Base-by-base conservation (phyloP, 2,113 vertebrate species). In the Pholis gunnellus region DNA sequence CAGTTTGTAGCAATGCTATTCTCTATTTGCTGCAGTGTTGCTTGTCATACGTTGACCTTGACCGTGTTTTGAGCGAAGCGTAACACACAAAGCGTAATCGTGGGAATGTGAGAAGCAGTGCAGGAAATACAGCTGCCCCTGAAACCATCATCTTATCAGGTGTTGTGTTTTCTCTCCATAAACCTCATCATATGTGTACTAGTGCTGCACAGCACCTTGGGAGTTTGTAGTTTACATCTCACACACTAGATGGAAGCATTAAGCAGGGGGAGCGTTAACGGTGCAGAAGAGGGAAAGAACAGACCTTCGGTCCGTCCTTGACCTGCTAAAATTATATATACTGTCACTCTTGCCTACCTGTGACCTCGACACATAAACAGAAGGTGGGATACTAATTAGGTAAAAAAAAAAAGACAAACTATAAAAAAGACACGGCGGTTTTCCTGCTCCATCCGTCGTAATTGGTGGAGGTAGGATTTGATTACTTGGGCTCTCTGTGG, bases 31-130 rank as follows among this genome's bases (percentile, higher is more conserved):
- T 78, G 71, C 88, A 75, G 7, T 66, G 57, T 72, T 71, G 85
- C 72, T 79, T 48, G 46, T 72, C 82, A 56, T 61, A 66, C 3
- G 15, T 59, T 91, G 90, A 93, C 92, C 88, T 93, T 92, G 85
- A 85, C 52, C 36, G 8, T 29, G 64, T 72, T 68, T 13, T 65
- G 61, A 77, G 76, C 42, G 31, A 76, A 44, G 20, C 11, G 31
- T 66, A 70, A 82, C 75, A 78, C 66, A 22, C 4, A 0, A 75
- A 79, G 63, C 36, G 74, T 64, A 29, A 52, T 74, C 0, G 15
- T 0, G 8, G 20, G 13, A 42, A 48, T 3, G 63, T 36, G 22
- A 40, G 25, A 65, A 5, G 64, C 7, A 29, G 31, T 42, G 50
- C 4, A 60, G 29, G 40, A 76, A 42, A 56, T 31, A 3, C 5